Evolutionary conservation across 2,888 invertebrate species (phyloP).

Genomic region (Elysia crispata): DNA sequence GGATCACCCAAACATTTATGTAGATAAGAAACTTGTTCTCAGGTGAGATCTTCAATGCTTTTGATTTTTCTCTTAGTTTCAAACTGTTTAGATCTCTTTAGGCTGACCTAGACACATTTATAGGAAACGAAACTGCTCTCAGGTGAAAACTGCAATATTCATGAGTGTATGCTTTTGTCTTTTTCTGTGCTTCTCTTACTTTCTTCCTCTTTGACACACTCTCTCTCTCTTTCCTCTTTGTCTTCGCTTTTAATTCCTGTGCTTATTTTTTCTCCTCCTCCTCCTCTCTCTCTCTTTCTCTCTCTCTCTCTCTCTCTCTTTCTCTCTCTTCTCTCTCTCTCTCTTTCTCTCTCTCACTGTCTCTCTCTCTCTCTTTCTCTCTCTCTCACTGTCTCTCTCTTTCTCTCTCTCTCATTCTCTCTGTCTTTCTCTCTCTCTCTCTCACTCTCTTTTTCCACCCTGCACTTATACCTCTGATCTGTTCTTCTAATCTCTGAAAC

Average conservation of each 20-base stretch:
- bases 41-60: background rate
- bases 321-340: background rate
- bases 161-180: too few relatives aligned
- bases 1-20: too few relatives aligned
- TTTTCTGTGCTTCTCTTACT: conserved; percentile 10
- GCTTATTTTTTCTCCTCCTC: conserved; percentile 1
- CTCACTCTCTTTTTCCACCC: background rate
- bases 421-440: too few relatives aligned
- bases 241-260: background rate
- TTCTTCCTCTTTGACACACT: background rate
- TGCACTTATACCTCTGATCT: background rate
- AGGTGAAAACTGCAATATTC: too few relatives aligned
- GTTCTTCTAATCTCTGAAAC: too few relatives aligned
- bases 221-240: background rate
- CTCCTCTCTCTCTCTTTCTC: conserved; percentile 15
- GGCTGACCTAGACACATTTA: too few relatives aligned
- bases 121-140: too few relatives aligned
- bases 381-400: conserved; percentile 18
- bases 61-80: background rate
- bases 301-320: conserved; percentile 18
- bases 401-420: conserved; percentile 30
- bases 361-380: conserved; percentile 22
- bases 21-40: too few relatives aligned
- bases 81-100: conserved; percentile 10
- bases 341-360: conserved; percentile 10